Percentiles rank a stretch among this genome's conserved stretches.
Conservation (phyloP, 2,888 invertebrate genomes). For the Lepidochrysops patricia region DNA sequence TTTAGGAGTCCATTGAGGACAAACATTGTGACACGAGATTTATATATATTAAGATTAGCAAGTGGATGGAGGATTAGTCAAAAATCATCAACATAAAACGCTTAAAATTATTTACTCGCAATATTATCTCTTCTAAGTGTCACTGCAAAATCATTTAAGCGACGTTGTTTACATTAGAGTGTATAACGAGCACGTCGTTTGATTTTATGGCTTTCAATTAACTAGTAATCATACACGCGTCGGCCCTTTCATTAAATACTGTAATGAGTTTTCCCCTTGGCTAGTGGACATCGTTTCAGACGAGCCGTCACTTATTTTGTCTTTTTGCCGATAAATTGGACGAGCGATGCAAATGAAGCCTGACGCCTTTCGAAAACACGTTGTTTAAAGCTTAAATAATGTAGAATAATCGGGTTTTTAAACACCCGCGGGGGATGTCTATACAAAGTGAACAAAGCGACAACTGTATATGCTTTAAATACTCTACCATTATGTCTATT, state of each 20-base stretch:
- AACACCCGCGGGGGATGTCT: slow-evolving; percentile 18
- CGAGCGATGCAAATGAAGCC: slow-evolving; percentile 30
- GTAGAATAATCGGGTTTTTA: neutral
- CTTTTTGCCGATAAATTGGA: slow-evolving; percentile 49
- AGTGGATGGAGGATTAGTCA: no score
- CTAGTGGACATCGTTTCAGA: slow-evolving; percentile 65
- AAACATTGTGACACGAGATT: no score
- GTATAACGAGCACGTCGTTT: slow-evolving; percentile 54
- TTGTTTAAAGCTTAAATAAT: slow-evolving; percentile 16
- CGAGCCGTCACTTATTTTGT: slow-evolving; percentile 47
- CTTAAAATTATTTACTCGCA: neutral
- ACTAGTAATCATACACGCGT: slow-evolving; percentile 70
- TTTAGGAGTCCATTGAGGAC: no score
- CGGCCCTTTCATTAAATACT: slow-evolving; percentile 68
- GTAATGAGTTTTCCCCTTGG: slow-evolving; percentile 72
- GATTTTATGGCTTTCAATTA: slow-evolving; percentile 70
- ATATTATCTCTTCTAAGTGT: neutral
- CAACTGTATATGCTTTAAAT: neutral
- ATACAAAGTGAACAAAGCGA: slow-evolving; percentile 18
- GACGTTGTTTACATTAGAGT: slow-evolving; percentile 38
- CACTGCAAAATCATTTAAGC: neutral
- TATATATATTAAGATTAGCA: no score
- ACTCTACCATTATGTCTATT: neutral
- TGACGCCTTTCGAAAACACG: slow-evolving; percentile 23
- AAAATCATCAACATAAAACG: no score